A percentile compares a stretch with the other conserved stretches of the same genome.
phyloP scores from a whole-genome alignment of 2,113 vertebrate genomes.

The Benitochromis conjunctus region DNA sequence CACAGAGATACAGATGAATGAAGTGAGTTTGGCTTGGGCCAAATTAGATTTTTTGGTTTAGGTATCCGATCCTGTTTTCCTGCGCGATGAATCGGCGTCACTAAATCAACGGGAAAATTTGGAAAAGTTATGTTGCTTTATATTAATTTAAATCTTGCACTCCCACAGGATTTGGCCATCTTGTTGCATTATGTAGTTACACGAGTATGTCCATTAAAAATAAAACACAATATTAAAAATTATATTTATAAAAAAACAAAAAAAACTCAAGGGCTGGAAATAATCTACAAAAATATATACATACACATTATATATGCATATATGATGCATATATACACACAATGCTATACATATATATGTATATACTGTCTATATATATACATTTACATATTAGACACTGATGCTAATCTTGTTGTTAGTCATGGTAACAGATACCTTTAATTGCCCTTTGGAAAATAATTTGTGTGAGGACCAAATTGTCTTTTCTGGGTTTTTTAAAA shows the following conservation, averaged over 20 bases:
- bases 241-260: slow-evolving; percentile 15
- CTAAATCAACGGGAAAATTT: background rate
- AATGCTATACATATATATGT: slow-evolving; percentile 83
- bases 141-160: background rate
- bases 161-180: background rate
- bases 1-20: background rate
- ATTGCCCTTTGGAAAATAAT: slow-evolving; percentile 56
- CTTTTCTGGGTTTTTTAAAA: slow-evolving; percentile 20
- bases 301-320: slow-evolving; percentile 82
- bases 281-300: slow-evolving; percentile 78
- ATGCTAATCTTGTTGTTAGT: slow-evolving; percentile 78
- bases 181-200: slow-evolving; percentile 11
- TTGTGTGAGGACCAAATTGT: slow-evolving; percentile 27
- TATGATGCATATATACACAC: slow-evolving; percentile 76
- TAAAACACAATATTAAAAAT: slow-evolving; percentile 32
- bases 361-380: slow-evolving; percentile 76
- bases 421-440: slow-evolving; percentile 65
- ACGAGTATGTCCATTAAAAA: slow-evolving; percentile 47
- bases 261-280: slow-evolving; percentile 45
- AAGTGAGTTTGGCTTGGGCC: slow-evolving; percentile 4
- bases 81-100: background rate
- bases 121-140: background rate
- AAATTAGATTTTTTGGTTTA: background rate
- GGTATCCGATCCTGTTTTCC: background rate
- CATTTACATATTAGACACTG: slow-evolving; percentile 72